phyloP scores from a whole-genome alignment of 2,113 vertebrate species.

The Uria lomvia region DNA sequence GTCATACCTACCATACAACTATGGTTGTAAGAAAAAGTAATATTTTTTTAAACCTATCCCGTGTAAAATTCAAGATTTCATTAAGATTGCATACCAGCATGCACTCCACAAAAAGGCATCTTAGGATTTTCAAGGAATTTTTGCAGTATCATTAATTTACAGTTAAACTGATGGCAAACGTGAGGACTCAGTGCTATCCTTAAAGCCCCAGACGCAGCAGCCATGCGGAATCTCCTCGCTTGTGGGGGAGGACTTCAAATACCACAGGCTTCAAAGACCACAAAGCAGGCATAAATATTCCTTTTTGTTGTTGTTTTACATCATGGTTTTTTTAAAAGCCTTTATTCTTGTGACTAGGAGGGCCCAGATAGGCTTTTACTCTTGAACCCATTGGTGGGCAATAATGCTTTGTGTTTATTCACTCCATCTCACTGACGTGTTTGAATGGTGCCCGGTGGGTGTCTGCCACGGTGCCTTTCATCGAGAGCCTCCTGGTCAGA shows the following conservation, averaged over 20 bases:
- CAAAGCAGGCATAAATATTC: background rate
- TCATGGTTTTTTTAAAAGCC: background rate
- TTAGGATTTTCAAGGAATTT: background rate
- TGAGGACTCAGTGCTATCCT: background rate
- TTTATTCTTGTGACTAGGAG: background rate
- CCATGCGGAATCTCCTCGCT: background rate
- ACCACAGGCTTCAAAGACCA: background rate
- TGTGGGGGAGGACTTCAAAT: background rate
- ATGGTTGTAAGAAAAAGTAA: background rate
- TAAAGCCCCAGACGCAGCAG: background rate
- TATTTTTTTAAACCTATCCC: background rate
- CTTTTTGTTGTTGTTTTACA: background rate
- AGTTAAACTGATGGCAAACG: background rate
- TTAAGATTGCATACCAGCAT: background rate
- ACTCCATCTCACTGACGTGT: accelerated
- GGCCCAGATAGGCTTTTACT: background rate
- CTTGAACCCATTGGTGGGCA: background rate
- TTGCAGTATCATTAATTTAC: background rate
- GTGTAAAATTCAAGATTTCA: background rate
- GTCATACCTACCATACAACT: background rate
- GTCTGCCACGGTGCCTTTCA: accelerated
- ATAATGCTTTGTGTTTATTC: background rate
- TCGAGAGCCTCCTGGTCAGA: accelerated
- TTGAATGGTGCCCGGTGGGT: background rate
- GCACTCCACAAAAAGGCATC: background rate